Conservation (phyloP, 2,797 vertebrate species). For the Acropternis orthonyx region DNA sequence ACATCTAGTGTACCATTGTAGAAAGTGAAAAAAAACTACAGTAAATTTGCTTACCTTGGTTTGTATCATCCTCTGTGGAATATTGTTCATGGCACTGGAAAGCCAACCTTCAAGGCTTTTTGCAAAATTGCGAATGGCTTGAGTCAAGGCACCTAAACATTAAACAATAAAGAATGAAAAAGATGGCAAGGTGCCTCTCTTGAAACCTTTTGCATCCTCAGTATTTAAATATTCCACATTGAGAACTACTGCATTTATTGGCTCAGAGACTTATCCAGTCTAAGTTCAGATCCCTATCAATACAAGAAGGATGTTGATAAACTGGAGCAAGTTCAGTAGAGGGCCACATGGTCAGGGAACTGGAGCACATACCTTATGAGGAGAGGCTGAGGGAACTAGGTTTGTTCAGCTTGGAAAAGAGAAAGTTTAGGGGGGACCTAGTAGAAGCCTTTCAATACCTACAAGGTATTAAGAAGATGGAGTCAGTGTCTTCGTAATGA, state of each 20-base stretch:
- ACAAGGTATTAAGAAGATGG: not conserved
- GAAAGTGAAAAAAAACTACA: not conserved
- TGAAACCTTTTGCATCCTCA: not conserved
- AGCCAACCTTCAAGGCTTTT: conserved; percentile 86
- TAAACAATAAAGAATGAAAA: conserved; percentile 48
- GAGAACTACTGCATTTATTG: not conserved
- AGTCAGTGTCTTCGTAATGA: not conserved
- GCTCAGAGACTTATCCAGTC: not conserved
- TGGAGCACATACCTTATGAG: not conserved
- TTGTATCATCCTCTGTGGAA: conserved; percentile 84
- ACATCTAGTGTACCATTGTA: not conserved
- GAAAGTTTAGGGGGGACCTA: not conserved
- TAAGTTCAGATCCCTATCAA: not conserved
- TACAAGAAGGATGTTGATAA: conserved; percentile 1
- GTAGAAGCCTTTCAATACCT: not conserved
- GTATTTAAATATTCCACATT: not conserved
- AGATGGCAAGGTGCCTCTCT: not conserved
- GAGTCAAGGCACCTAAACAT: conserved; percentile 82
- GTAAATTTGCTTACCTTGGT: conserved; percentile 75
- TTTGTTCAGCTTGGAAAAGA: not conserved
- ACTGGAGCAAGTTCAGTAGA: not conserved
- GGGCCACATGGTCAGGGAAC: not conserved
- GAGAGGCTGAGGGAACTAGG: not conserved
- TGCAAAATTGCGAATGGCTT: conserved; percentile 86
- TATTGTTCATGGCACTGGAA: conserved; percentile 83